phyloP scores from a whole-genome alignment of 2,797 vertebrate species.

The Adrianichthys oophorus region DNA sequence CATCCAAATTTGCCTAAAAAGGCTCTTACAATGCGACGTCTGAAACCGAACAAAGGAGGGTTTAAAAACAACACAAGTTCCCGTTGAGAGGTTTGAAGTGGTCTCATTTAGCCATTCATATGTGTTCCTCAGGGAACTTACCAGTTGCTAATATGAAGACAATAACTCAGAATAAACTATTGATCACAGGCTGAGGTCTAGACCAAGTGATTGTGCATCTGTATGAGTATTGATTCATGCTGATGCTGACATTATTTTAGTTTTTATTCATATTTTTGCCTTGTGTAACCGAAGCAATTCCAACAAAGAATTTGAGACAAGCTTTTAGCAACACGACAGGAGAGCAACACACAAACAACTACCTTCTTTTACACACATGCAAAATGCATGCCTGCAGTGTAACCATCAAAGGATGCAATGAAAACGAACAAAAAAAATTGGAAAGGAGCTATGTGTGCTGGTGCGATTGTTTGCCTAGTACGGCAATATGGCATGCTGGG shows the following conservation, averaged over 20 bases:
- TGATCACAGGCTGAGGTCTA: slow-evolving; percentile 66
- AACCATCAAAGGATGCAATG: slow-evolving; percentile 47
- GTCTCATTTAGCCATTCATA: slow-evolving; percentile 75
- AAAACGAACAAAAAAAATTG: slow-evolving; percentile 41
- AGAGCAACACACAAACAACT: slow-evolving; percentile 47
- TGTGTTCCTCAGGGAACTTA: slow-evolving; percentile 71
- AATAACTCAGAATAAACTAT: slow-evolving; percentile 77
- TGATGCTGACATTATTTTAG: slow-evolving; percentile 77
- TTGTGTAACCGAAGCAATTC: slow-evolving; percentile 57
- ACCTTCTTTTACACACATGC: slow-evolving; percentile 6
- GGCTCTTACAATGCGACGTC: slow-evolving; percentile 62
- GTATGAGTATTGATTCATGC: slow-evolving; percentile 72
- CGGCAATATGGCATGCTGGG: slow-evolving; percentile 58
- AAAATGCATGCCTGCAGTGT: slow-evolving; percentile 21
- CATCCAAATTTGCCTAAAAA: slow-evolving; percentile 72
- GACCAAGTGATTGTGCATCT: slow-evolving; percentile 72
- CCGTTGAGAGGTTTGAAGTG: slow-evolving; percentile 67
- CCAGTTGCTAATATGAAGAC: slow-evolving; percentile 74
- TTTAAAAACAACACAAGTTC: slow-evolving; percentile 69
- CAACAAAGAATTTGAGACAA: slow-evolving; percentile 66
- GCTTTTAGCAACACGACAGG: slow-evolving; percentile 74
- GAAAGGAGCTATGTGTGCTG: slow-evolving; percentile 31
- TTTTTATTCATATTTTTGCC: slow-evolving; percentile 75
- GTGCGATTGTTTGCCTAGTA: slow-evolving; percentile 61
- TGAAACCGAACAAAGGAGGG: slow-evolving; percentile 68